Conservation (phyloP, 64 coral and sea anemone genomes). For the Pocillopora verrucosa region DNA sequence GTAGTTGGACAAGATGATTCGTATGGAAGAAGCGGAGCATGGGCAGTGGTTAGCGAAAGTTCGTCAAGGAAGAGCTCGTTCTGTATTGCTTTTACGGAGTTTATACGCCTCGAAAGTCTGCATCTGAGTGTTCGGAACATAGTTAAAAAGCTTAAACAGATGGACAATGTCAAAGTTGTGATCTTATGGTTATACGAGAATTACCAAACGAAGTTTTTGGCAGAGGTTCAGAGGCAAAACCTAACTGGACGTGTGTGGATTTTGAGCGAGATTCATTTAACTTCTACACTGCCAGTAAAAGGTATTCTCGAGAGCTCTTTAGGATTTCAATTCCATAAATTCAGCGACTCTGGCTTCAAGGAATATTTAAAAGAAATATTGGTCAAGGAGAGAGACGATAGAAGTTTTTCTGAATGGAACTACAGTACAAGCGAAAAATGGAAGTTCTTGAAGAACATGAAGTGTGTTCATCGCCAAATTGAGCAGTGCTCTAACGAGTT, state of each 20-base stretch:
- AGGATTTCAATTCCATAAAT: background rate
- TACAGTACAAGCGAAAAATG: constrained; percentile 9
- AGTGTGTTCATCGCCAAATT: background rate
- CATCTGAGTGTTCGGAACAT: background rate
- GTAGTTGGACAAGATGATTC: constrained; percentile 40
- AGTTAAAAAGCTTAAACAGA: background rate
- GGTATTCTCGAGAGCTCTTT: background rate
- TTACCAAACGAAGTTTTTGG: too few relatives aligned
- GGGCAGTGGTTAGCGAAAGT: background rate
- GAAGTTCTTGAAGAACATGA: background rate
- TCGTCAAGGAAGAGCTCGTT: background rate
- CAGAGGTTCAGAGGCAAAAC: too few relatives aligned
- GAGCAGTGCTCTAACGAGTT: background rate
- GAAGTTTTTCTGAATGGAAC: constrained; percentile 19
- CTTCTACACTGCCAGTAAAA: too few relatives aligned
- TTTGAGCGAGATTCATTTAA: too few relatives aligned
- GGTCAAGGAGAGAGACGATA: background rate
- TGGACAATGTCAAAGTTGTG: background rate
- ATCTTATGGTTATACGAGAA: constrained; percentile 7
- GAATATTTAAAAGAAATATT: background rate
- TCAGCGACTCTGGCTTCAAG: background rate
- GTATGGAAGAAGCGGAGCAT: constrained; percentile 36
- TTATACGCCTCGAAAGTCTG: background rate
- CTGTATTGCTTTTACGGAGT: background rate
- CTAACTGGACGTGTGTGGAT: too few relatives aligned